These are phyloP conservation scores for Myocastor coypus DNA, from an alignment of 2,113 vertebrate species.

Conservation along the genomic window DNA sequence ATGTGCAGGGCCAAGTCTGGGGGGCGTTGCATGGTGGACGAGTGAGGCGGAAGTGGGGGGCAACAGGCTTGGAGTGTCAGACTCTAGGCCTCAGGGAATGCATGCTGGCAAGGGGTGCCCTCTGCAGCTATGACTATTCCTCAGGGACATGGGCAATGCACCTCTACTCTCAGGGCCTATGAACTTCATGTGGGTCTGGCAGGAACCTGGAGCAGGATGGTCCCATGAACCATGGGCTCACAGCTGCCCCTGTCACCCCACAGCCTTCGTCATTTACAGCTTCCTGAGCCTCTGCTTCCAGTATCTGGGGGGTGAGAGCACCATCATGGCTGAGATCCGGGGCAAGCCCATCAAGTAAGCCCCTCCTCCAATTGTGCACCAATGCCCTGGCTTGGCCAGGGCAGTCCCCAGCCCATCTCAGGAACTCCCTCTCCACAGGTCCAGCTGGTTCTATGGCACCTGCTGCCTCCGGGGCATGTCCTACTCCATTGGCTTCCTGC, in stretches of 20 bases:
- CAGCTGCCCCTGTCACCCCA: background rate
- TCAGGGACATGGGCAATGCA: background rate
- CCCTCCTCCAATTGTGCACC: fast-evolving
- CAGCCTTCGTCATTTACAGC: slow-evolving; percentile 99
- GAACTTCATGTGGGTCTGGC: background rate
- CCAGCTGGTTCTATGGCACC: slow-evolving; percentile 95
- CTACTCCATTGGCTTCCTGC: slow-evolving; percentile 97
- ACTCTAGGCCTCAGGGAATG: background rate
- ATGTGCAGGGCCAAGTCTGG: fast-evolving
- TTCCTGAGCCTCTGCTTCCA: slow-evolving; percentile 98
- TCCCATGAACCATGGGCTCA: fast-evolving
- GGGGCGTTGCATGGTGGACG: background rate
- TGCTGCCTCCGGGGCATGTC: slow-evolving; percentile 94
- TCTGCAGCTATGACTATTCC: background rate
- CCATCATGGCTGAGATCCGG: slow-evolving; percentile 97
- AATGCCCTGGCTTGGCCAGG: background rate
- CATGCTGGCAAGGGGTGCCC: background rate
- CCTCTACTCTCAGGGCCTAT: background rate
- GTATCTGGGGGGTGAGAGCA: slow-evolving; percentile 97
- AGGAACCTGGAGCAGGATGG: background rate
- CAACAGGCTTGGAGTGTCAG: background rate
- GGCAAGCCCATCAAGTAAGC: slow-evolving; percentile 95
- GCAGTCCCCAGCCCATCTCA: background rate
- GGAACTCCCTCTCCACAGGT: slow-evolving; percentile 83
- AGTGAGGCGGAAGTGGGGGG: background rate